Percentiles rank a stretch among this genome's conserved stretches.
Evolutionary conservation across 2,888 invertebrate species (phyloP).

Genomic region (Pammene fasciana): DNA sequence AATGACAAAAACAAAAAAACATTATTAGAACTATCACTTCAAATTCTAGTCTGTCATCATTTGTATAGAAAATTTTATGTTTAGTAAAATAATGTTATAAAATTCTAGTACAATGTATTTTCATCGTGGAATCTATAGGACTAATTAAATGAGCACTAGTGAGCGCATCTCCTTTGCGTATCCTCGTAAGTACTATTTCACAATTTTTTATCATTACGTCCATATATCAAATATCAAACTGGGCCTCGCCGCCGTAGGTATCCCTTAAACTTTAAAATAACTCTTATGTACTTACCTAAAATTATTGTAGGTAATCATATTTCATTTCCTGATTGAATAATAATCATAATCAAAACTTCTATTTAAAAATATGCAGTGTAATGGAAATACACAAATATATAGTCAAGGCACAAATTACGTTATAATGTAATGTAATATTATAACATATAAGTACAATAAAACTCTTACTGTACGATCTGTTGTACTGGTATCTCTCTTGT

Average conservation of each 20-base stretch:
- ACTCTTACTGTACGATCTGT: no score
- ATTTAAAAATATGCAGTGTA: neutral
- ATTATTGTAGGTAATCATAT: neutral
- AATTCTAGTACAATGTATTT: slow-evolving; percentile 76
- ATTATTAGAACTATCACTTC: slow-evolving; percentile 24
- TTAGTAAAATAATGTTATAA: slow-evolving; percentile 40
- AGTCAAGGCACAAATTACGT: no score
- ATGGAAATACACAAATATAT: no score
- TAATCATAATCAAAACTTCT: neutral
- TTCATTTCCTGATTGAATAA: neutral
- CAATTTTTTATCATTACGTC: neutral
- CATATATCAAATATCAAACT: neutral
- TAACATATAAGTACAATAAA: no score
- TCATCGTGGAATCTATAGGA: slow-evolving; percentile 65
- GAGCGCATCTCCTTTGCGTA: slow-evolving; percentile 9
- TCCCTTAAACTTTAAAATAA: neutral
- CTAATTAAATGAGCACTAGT: slow-evolving; percentile 45
- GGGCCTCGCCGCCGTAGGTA: neutral
- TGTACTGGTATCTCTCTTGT: no score
- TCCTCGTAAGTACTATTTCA: slow-evolving; percentile 44
- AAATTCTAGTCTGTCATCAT: slow-evolving; percentile 40
- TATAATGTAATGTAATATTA: no score
- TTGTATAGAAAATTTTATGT: slow-evolving; percentile 41
- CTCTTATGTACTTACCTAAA: neutral
- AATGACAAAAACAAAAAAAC: slow-evolving; percentile 8